phyloP scores from a whole-genome alignment of 2,888 invertebrate species.

The Capitulum mitella region DNA sequence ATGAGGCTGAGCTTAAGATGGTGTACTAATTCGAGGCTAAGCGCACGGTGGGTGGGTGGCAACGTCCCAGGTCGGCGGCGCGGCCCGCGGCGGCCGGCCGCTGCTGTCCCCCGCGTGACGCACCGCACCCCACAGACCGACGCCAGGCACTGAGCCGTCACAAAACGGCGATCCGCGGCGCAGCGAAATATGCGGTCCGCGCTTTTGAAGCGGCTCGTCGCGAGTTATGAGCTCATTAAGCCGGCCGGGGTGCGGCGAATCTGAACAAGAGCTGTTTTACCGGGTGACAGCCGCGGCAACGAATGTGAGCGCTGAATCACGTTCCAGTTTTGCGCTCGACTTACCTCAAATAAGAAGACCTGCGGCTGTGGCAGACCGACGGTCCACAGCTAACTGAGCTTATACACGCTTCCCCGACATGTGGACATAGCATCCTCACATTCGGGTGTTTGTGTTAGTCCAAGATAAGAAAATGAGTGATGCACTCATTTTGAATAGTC shows the following conservation, averaged over 20 bases:
- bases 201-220: not conserved
- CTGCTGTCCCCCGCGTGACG: not conserved
- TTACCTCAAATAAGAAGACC: not conserved
- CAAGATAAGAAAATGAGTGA: no score
- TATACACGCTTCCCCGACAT: no score
- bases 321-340: not conserved
- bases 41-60: constrained; percentile 10
- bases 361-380: no score
- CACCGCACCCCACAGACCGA: not conserved
- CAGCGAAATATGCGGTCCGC: not conserved
- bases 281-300: not conserved
- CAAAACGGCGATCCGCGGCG: not conserved
- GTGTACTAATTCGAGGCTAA: constrained; percentile 3
- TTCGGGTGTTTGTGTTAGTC: no score
- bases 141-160: not conserved
- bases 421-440: no score
- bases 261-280: not conserved
- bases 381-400: no score
- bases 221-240: not conserved
- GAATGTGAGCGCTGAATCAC: not conserved
- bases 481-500: no score
- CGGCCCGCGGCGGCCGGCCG: not conserved
- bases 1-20: not conserved
- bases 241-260: not conserved
- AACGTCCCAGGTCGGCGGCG: not conserved